Conservation (phyloP, 2,797 vertebrate genomes). For the Bufotes viridis region DNA sequence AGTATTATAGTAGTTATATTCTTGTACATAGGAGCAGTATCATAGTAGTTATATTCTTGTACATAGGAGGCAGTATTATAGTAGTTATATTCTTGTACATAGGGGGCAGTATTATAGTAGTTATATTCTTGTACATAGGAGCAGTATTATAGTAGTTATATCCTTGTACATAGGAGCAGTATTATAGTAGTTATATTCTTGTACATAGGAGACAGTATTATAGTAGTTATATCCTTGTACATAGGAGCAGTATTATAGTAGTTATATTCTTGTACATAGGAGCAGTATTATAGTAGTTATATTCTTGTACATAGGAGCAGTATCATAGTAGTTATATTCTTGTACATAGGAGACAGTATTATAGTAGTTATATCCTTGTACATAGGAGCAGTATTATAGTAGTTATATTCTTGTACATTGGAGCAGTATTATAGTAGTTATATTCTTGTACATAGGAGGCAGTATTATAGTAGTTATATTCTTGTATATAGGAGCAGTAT, state of each 20-base stretch:
- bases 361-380: too few species aligned
- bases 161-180: not conserved
- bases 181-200: too few species aligned
- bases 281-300: too few species aligned
- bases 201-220: too few species aligned
- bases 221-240: too few species aligned
- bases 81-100: conserved; percentile 3
- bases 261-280: too few species aligned
- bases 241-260: too few species aligned
- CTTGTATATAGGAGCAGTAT: not conserved
- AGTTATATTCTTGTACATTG: conserved; percentile 7
- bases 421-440: conserved; percentile 2
- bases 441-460: not conserved
- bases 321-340: too few species aligned
- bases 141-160: not conserved
- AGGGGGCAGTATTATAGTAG: not conserved
- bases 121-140: not conserved
- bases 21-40: conserved; percentile 8
- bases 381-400: conserved; percentile 13
- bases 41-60: conserved; percentile 13
- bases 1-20: conserved; percentile 4
- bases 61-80: not conserved
- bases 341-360: too few species aligned
- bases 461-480: not conserved
- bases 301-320: too few species aligned